Evolutionary conservation across 1,140 invertebrate species (phyloP), one percentile per base, ranked within the genome.

Genomic region (Scaptomyza montana): DNA sequence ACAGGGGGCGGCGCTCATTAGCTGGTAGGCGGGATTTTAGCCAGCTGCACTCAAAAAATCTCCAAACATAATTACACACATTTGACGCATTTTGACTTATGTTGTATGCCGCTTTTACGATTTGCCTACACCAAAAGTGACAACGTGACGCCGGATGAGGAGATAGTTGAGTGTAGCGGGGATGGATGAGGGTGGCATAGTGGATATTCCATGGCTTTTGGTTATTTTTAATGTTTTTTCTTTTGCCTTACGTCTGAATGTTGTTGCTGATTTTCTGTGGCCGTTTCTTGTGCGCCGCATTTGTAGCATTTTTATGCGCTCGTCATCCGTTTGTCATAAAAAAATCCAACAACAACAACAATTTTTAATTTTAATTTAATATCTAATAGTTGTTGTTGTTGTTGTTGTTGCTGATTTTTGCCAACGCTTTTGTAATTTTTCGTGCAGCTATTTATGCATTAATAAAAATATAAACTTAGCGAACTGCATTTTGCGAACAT

Each of bases 321-420:
- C 84, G 80, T 89, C 84, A 89, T 89, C 84, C 84, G 84, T 89
- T 89, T 89, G 84, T 85, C 84, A 89, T 89, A 89, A 89, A 77
- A 77, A 50, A 36, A 16, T 16, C 16, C 16, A n/a, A 12, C 47
- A 46, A n/a, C 60, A 81, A 69, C 66, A 63, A 10, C 51, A 50
- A 78, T 73, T 79, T 77, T 77, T 89, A 79, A 82, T 89, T 89
- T 87, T 84, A 84, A 79, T 89, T 87, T 84, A 89, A 87, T 84
- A 87, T 87, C 84, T 89, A 89, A 89, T 87, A 80, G 78, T 72
- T 72, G 69, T 49, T 74, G 57, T 70, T 51, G 39, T 5, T 54
- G 78, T 72, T 72, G 69, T 49, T 74, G 57, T 70, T 51, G 39
- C 5, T 54, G 33, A 9, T 36, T 36, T 36, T 36, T 2, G 33